Evolutionary conservation across 2,113 vertebrate genomes (phyloP).

Genomic region (Pseudopodoces humilis): DNA sequence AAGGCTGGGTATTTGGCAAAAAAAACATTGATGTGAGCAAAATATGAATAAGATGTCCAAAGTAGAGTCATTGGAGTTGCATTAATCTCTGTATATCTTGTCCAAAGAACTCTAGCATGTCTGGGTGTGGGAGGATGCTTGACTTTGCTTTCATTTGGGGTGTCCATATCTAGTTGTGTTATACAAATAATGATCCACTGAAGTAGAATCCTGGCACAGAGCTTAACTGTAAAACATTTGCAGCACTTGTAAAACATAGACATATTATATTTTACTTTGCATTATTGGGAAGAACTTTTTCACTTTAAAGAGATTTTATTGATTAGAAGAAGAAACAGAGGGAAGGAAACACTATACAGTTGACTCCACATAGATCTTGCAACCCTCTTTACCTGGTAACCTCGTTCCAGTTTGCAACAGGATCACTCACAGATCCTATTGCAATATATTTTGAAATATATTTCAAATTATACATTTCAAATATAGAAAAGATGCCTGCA

Average conservation of each 20-base stretch:
- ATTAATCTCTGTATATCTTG: neutral
- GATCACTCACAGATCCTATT: neutral
- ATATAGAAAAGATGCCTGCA: neutral
- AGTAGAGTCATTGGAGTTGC: neutral
- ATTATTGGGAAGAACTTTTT: conserved; percentile 31
- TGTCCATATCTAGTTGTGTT: neutral
- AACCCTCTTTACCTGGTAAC: neutral
- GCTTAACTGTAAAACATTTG: neutral
- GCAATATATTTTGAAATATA: too few relatives aligned
- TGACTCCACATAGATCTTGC: neutral
- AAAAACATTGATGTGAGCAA: neutral
- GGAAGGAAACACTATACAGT: neutral
- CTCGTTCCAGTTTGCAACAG: neutral
- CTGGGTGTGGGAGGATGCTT: neutral
- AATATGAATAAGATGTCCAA: neutral
- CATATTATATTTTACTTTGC: conserved; percentile 46
- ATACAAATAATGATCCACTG: neutral
- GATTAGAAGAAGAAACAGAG: neutral
- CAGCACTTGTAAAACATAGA: neutral
- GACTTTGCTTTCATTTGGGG: neutral
- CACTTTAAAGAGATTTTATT: conserved; percentile 27
- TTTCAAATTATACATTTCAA: neutral
- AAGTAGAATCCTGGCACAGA: neutral
- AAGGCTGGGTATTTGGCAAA: neutral
- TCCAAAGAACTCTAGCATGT: neutral